These are phyloP conservation scores for Endotricha flammealis DNA, from an alignment of 2,888 invertebrate genomes.

Conservation along the genomic window DNA sequence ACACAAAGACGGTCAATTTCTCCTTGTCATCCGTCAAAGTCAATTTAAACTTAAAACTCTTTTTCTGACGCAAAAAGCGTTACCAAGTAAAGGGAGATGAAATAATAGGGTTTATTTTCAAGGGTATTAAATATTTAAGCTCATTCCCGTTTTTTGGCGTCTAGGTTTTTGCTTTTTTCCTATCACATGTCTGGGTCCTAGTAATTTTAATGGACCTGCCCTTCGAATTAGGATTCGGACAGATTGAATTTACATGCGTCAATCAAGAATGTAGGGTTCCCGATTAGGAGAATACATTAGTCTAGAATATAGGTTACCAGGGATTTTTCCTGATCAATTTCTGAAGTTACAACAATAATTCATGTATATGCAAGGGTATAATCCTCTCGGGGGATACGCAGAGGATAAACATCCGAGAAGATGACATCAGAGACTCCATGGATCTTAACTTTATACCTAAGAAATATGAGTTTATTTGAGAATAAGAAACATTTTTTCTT, in stretches of 20 bases:
- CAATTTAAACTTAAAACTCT: conserved; percentile 72
- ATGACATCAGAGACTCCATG: no score
- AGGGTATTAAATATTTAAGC: conserved; percentile 60
- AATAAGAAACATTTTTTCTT: no score
- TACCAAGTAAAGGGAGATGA: conserved; percentile 60
- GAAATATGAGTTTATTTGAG: no score
- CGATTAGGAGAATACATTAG: no score
- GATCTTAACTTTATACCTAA: no score
- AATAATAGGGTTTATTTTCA: conserved; percentile 60
- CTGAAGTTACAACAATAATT: no score
- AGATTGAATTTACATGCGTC: conserved; percentile 21
- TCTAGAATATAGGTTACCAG: no score
- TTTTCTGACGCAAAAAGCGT: conserved; percentile 64
- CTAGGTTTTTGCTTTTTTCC: conserved; percentile 17
- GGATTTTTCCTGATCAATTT: no score
- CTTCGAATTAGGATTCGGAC: conserved; percentile 7
- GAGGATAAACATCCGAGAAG: no score
- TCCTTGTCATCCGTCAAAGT: conserved; percentile 66
- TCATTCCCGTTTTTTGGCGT: conserved; percentile 25
- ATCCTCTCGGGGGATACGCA: no score
- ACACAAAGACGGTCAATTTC: conserved; percentile 61
- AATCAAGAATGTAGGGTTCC: conserved; percentile 10
- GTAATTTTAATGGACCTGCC: conserved; percentile 7
- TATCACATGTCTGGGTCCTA: conserved; percentile 9
- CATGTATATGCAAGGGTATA: no score